These are phyloP conservation scores for Nansenia antarctica DNA, from an alignment of 2,113 vertebrate species.

Conservation along the genomic window DNA sequence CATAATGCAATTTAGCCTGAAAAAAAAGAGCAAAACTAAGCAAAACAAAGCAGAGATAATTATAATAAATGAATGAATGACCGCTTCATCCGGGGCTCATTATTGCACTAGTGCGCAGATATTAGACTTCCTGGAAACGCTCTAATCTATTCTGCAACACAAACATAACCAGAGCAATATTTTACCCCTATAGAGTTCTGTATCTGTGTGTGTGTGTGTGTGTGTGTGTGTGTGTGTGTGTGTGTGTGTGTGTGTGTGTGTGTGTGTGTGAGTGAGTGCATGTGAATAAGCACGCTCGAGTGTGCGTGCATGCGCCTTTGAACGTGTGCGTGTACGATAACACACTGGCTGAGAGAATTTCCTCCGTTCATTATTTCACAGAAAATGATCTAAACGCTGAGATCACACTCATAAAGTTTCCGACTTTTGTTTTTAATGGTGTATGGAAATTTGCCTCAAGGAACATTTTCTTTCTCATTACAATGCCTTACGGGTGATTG, in stretches of 20 bases:
- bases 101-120: conserved; percentile 44
- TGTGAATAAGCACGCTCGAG: no score
- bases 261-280: conserved; percentile 10
- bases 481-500: background rate
- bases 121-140: conserved; percentile 33
- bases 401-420: background rate
- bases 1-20: conserved; percentile 48
- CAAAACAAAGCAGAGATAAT: conserved; percentile 55
- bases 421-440: background rate
- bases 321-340: background rate
- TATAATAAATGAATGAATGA: conserved; percentile 57
- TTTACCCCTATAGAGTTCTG: conserved; percentile 1
- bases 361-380: background rate
- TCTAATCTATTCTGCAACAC: conserved; percentile 18
- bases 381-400: background rate
- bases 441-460: background rate
- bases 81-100: conserved; percentile 38
- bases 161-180: conserved; percentile 26
- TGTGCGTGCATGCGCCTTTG: background rate
- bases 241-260: background rate
- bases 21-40: conserved; percentile 35
- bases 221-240: no score
- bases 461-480: background rate
- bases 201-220: background rate
- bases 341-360: conserved; percentile 1